Base-by-base conservation (phyloP, 2,797 vertebrate species). In the Hydrolagus colliei region DNA sequence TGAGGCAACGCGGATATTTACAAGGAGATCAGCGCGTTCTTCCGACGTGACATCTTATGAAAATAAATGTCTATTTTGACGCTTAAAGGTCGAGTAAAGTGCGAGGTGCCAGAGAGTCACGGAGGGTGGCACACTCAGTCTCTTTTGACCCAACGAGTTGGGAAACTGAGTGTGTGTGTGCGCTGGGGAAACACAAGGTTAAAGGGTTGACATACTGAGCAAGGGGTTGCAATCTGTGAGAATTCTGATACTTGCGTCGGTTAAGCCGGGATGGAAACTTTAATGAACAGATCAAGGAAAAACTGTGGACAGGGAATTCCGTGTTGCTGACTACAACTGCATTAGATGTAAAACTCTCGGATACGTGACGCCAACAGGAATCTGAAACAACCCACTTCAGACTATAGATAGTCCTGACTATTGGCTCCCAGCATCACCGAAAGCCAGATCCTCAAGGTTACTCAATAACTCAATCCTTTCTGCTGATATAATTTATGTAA, bases 401-500 rank as follows among this genome's bases (percentile, higher is more conserved):
- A 41, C 79, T 52, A 84, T 20, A 84, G 79, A 68, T 68, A 84
- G 16, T 84, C 14, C 20, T 84, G 65, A 41, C 78, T 82, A 27
- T n/a, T 16, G 65, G 65, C 18, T 68, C 32, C 4, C 35, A 4
- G 35, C 65, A 71, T 14, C 4, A 65, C 16, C 65, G 18, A 32
- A 84, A 84, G 79, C 65, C 10, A 71, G 32, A 52, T 32, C 65
- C 79, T 84, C 32, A 84, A 84, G 79, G 79, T 84, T 84, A 84
- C 27, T 68, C 63, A 84, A 84, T 84, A 84, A 84, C 32, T 52
- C 4, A 18, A 84, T 84, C 65, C 79, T 71, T 68, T 84, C 65
- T 52, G 65, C 13, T 71, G 20, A 84, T 84, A 68, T 52, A 84
- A 84, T 84, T 84, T 41, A 84, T 84, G 32, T 84, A 52, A 71